Conservation (phyloP, 2,797 vertebrate genomes). For the Hemitrygon akajei region DNA sequence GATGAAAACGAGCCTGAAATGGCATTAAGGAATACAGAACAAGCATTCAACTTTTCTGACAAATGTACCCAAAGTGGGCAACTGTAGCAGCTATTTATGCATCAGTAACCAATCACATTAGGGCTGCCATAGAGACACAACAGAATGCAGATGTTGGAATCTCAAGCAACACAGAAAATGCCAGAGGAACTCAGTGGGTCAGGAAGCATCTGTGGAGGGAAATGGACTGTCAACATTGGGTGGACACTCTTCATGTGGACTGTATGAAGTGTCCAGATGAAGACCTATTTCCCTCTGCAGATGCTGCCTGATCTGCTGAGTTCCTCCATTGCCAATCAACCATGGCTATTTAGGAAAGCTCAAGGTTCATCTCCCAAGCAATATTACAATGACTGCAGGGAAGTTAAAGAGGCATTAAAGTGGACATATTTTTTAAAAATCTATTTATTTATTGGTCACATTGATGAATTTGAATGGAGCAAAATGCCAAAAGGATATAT, state of each 20-base stretch:
- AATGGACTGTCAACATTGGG: no score
- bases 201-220: no score
- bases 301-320: no score
- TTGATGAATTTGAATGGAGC: background rate
- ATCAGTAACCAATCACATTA: background rate
- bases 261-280: no score
- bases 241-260: no score
- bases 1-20: background rate
- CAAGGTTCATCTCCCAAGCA: background rate
- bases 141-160: no score
- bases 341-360: background rate
- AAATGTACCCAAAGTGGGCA: background rate
- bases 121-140: background rate
- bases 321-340: background rate
- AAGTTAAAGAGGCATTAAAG: background rate
- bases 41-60: background rate
- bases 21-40: background rate
- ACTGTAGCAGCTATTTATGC: background rate
- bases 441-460: background rate
- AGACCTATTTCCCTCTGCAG: no score
- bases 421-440: background rate
- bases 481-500: no score
- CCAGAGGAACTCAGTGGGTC: no score
- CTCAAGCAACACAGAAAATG: no score
- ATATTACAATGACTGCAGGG: background rate